These are phyloP conservation scores for Cyclina sinensis DNA, from an alignment of 1,140 invertebrate species.

Conservation along the genomic window DNA sequence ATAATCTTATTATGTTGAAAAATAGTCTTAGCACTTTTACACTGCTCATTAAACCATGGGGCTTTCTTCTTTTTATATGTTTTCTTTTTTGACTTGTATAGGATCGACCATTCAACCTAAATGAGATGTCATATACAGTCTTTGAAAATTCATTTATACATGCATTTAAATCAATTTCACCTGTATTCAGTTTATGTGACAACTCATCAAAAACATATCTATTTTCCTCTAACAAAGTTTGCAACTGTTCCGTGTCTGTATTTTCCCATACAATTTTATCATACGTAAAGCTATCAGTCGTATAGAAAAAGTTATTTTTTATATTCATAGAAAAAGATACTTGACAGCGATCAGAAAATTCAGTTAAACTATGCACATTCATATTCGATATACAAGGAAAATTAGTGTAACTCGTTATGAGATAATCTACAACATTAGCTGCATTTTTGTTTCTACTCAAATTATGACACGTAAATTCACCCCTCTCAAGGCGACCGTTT, in stretches of 20 bases:
- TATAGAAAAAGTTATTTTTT: background rate
- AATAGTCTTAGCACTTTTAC: background rate
- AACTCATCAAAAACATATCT: background rate
- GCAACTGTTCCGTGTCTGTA: background rate
- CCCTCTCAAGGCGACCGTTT: conserved; percentile 10
- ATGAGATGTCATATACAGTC: background rate
- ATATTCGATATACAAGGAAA: conserved; percentile 9
- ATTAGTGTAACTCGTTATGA: background rate
- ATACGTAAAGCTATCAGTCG: background rate
- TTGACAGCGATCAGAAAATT: conserved; percentile 37
- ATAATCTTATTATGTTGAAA: background rate
- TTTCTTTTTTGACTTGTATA: background rate
- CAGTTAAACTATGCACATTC: background rate
- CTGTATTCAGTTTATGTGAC: background rate
- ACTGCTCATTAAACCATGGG: no score
- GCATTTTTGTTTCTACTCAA: background rate
- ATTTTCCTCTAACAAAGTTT: background rate
- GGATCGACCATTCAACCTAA: background rate
- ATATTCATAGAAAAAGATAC: background rate
- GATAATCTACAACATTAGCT: conserved; percentile 5
- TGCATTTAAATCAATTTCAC: background rate
- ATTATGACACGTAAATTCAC: background rate
- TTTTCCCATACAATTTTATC: conserved; percentile 15
- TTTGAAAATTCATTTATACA: background rate
- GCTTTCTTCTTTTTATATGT: no score